phyloP scores from a whole-genome alignment of 2,113 vertebrate genomes.

The Nanorana parkeri region DNA sequence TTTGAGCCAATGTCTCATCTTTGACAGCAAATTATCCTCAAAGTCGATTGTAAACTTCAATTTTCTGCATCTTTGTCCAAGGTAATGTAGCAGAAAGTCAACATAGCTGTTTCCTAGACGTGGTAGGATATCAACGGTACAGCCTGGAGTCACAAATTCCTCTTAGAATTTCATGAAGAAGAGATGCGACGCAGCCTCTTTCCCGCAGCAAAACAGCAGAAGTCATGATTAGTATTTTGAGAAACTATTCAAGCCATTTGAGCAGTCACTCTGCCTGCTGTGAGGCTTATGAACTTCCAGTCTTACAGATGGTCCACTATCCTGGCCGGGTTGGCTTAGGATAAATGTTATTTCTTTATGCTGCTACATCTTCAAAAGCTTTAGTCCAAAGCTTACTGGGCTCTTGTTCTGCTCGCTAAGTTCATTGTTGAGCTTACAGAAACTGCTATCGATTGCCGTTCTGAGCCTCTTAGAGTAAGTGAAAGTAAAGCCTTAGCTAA shows the following conservation, averaged over 20 bases:
- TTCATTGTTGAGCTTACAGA: slow-evolving; percentile 4
- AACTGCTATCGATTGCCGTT: not conserved
- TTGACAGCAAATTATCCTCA: slow-evolving; percentile 3
- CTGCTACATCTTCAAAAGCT: slow-evolving; percentile 35
- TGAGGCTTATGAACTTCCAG: slow-evolving; percentile 32
- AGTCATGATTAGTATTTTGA: slow-evolving; percentile 33
- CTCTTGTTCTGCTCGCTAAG: slow-evolving; percentile 14
- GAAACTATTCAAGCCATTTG: slow-evolving; percentile 37
- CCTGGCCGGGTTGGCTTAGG: slow-evolving; percentile 37
- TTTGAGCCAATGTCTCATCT: not conserved
- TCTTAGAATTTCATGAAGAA: slow-evolving; percentile 19
- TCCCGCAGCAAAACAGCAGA: slow-evolving; percentile 43
- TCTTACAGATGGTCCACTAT: slow-evolving; percentile 22
- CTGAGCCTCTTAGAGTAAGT: slow-evolving; percentile 13
- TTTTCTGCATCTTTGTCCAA: slow-evolving; percentile 28
- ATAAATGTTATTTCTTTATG: slow-evolving; percentile 45
- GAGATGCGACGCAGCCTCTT: not conserved
- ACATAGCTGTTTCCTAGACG: slow-evolving; percentile 9
- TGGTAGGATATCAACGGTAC: slow-evolving; percentile 14
- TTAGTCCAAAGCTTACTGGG: not conserved
- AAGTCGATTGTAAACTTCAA: not conserved
- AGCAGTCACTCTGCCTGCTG: slow-evolving; percentile 27
- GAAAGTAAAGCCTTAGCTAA: not conserved
- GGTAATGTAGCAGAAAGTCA: slow-evolving; percentile 28
- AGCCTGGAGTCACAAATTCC: slow-evolving; percentile 32